Base-by-base conservation (phyloP, 2,113 vertebrate genomes). In the Noctilio leporinus region DNA sequence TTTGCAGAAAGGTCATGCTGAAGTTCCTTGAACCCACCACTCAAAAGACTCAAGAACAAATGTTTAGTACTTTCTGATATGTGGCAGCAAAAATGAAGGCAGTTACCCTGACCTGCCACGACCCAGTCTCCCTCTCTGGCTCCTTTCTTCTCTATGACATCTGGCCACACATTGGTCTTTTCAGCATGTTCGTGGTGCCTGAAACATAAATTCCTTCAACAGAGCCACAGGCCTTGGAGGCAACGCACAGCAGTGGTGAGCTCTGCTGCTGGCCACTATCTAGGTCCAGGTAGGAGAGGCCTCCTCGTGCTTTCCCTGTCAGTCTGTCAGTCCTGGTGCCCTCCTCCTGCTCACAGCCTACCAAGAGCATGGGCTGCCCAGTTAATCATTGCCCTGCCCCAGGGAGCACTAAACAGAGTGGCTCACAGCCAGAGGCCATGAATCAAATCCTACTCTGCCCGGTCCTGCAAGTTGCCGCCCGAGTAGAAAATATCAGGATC, bases 41-140 rank as follows among this genome's bases (percentile, higher is more conserved):
- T 45, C 70, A 38, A 49, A 92, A 69, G 3, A 8, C 24, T 28
- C 20, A 35, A 15, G 38, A 45, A 28, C 28, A 65, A 65, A 51
- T n/a, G 73, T 47, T 45, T 35, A 67, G 35, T 45, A 12, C 73
- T 35, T 67, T 70, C 69, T 77, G 78, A 49, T 55, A 7, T 4
- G 3, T 69, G 59, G 26, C 76, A 28, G 40, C 43, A 72, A 65
- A 72, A 70, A 51, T 73, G 30, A 67, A 73, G 26, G 14, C 4
- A 40, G 19, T 12, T 62, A 7, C 33, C 73, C 10, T 33, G 33
- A 49, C 26, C 38, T 65, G 33, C 17, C 26, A 55, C 22, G 45
- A 28, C 26, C 28, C 10, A n/a, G 15, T 35, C 20, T 7, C 51
- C 16, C 0, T 28, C 7, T 15, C 3, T 0, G 5, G 2, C n/a